These are phyloP conservation scores for Montipora sp. DNA, from an alignment of 64 coral and sea anemone genomes.

Conservation along the genomic window DNA sequence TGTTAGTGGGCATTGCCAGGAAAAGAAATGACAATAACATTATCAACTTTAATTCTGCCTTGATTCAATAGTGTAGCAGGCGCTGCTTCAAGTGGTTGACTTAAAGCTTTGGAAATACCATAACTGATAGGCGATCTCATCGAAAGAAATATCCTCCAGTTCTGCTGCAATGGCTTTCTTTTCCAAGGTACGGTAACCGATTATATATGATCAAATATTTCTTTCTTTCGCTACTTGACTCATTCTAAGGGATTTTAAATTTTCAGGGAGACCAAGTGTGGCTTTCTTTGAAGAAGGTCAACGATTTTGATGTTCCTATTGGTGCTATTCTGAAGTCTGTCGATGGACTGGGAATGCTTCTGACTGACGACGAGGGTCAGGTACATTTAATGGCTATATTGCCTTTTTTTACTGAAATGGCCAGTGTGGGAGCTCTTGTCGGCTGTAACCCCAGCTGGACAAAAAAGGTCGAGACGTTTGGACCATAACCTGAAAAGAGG, in stretches of 20 bases:
- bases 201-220: neutral
- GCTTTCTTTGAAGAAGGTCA: neutral
- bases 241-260: neutral
- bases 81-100: too few relatives aligned
- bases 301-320: slow-evolving; percentile 58
- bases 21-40: too few relatives aligned
- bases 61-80: too few relatives aligned
- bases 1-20: too few relatives aligned
- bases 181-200: neutral
- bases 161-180: slow-evolving; percentile 8
- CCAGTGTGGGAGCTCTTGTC: too few relatives aligned
- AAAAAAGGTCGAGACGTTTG: too few relatives aligned
- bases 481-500: too few relatives aligned
- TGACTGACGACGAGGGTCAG: slow-evolving; percentile 61
- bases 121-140: too few relatives aligned
- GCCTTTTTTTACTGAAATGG: too few relatives aligned
- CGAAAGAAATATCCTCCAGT: neutral
- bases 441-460: too few relatives aligned
- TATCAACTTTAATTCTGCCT: too few relatives aligned
- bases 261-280: slow-evolving; percentile 66
- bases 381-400: neutral
- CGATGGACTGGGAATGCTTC: slow-evolving; percentile 53
- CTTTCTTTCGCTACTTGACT: neutral
- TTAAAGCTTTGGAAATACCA: too few relatives aligned
- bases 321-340: slow-evolving; percentile 54